Percentiles rank a stretch among this genome's conserved stretches.
Conservation (phyloP, 2,797 vertebrate genomes). For the Lates japonicus region DNA sequence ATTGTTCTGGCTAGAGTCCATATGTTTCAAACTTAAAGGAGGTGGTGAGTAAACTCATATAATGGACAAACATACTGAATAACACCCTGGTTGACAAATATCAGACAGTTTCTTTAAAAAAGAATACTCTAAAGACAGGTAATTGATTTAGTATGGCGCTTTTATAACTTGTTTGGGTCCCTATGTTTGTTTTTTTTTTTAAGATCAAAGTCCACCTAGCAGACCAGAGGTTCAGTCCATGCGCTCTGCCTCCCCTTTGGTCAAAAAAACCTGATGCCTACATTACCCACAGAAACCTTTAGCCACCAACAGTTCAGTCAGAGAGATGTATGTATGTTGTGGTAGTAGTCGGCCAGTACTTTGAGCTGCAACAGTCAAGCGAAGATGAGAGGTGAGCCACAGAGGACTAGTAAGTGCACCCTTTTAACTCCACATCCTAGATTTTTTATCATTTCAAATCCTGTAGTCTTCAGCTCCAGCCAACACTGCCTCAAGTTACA, state of each 20-base stretch:
- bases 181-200: not conserved
- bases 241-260: not conserved
- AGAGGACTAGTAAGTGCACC: not conserved
- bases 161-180: not conserved
- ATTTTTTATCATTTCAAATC: not conserved
- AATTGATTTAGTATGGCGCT: not conserved
- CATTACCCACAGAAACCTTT: not conserved
- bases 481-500: not conserved
- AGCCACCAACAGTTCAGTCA: not conserved
- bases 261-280: not conserved
- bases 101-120: too few species aligned
- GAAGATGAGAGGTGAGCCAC: not conserved
- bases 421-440: not conserved
- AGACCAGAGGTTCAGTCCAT: not conserved
- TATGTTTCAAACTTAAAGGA: not conserved
- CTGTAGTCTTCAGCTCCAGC: not conserved
- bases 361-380: not conserved
- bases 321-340: not conserved
- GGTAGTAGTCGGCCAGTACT: not conserved
- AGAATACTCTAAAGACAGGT: too few species aligned
- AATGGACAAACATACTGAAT: too few species aligned
- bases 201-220: not conserved
- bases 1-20: not conserved
- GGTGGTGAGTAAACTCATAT: not conserved
- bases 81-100: too few species aligned